These are phyloP conservation scores for Pitangus sulphuratus DNA, from an alignment of 2,797 vertebrate species.

Conservation along the genomic window DNA sequence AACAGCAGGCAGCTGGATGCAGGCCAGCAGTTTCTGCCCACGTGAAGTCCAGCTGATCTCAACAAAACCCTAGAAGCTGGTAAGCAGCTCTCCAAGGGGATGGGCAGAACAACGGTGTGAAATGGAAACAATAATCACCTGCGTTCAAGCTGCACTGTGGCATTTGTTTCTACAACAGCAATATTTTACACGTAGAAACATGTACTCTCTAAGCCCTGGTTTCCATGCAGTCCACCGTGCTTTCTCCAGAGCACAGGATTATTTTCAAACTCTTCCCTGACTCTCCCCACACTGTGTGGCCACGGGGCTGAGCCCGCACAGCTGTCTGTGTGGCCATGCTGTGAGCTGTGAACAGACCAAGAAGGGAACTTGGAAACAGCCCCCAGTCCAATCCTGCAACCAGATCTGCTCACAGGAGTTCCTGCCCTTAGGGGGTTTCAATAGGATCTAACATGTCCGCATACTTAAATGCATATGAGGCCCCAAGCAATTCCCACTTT, in stretches of 20 bases:
- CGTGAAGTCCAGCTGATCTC: neutral
- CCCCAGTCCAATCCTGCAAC: neutral
- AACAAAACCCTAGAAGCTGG: neutral
- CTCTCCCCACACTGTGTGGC: neutral
- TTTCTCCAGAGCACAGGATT: neutral
- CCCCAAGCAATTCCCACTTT: neutral
- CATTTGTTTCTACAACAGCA: neutral
- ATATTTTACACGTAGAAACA: neutral
- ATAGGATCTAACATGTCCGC: rapidly evolving
- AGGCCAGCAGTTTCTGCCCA: neutral
- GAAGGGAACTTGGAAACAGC: neutral
- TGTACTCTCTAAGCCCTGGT: neutral
- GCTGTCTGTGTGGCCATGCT: neutral
- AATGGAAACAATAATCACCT: neutral
- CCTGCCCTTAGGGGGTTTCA: neutral
- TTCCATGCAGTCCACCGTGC: neutral
- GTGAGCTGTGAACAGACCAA: neutral
- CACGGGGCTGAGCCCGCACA: neutral
- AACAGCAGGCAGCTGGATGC: neutral
- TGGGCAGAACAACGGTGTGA: neutral
- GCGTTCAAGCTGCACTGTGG: neutral
- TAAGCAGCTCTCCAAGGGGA: neutral
- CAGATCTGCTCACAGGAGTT: neutral
- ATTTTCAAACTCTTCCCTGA: neutral
- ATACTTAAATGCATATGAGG: neutral